A percentile compares a stretch with the other conserved stretches of the same genome.
phyloP scores from a whole-genome alignment of 2,888 invertebrate genomes.

The Cecidostiba fungosa region DNA sequence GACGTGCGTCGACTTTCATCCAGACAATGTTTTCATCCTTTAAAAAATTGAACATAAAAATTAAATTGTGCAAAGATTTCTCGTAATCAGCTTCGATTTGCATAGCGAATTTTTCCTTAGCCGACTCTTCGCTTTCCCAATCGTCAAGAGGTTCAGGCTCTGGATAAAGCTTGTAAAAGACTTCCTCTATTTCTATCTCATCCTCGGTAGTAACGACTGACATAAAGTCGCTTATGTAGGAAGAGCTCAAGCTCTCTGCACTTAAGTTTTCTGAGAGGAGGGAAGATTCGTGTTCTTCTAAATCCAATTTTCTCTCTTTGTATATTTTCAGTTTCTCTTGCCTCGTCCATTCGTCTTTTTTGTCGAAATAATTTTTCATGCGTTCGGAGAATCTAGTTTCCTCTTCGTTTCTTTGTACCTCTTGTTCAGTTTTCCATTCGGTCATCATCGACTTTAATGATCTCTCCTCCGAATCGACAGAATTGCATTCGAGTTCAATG shows the following conservation, averaged over 20 bases:
- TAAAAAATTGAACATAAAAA: neutral
- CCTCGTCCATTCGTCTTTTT: conserved; percentile 63
- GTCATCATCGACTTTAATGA: conserved; percentile 77
- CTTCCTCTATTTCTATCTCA: conserved; percentile 76
- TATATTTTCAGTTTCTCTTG: conserved; percentile 52
- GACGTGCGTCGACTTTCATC: conserved; percentile 79
- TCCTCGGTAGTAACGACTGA: conserved; percentile 6
- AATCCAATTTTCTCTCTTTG: conserved; percentile 4
- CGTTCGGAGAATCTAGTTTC: conserved; percentile 79
- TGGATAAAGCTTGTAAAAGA: conserved; percentile 78
- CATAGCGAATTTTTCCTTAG: conserved; percentile 78
- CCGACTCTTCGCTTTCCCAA: conserved; percentile 50
- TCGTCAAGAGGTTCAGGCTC: conserved; percentile 19
- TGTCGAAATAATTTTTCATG: conserved; percentile 55
- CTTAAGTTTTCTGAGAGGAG: neutral
- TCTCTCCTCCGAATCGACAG: conserved; percentile 73
- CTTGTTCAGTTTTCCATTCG: conserved; percentile 77
- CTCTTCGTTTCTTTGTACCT: conserved; percentile 67
- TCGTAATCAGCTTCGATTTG: conserved; percentile 81
- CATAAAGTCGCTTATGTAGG: neutral
- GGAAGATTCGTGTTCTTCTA: neutral
- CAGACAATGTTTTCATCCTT: conserved; percentile 78
- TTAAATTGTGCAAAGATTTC: conserved; percentile 80
- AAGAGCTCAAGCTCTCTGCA: neutral
- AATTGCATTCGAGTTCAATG: conserved; percentile 80